Conservation (phyloP, 2,797 vertebrate genomes). For the Psittacula derbiana region DNA sequence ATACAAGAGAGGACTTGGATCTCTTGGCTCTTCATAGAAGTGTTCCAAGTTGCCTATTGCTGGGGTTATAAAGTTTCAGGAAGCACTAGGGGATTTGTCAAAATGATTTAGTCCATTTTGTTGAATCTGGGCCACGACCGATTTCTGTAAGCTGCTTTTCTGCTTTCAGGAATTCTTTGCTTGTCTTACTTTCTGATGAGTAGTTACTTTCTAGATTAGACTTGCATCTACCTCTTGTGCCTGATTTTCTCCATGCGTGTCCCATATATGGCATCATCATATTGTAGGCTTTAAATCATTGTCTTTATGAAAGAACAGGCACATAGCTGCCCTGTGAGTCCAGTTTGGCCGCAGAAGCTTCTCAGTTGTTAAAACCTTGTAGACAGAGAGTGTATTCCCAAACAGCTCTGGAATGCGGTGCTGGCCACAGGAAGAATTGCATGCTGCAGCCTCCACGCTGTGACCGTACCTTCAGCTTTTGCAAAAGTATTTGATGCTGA, state of each 20-base stretch:
- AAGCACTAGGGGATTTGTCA: conserved; percentile 26
- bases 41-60: conserved; percentile 61
- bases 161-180: conserved; percentile 51
- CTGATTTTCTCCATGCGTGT: neutral
- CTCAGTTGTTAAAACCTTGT: neutral
- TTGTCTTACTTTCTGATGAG: neutral
- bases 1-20: conserved; percentile 54
- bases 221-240: neutral
- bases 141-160: conserved; percentile 12
- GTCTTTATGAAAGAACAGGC: neutral
- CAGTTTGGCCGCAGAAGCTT: neutral
- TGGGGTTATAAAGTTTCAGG: neutral
- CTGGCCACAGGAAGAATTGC: neutral
- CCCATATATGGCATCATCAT: neutral
- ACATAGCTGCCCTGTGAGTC: neutral
- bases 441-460: neutral
- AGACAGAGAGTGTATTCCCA: neutral
- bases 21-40: conserved; percentile 48
- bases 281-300: neutral
- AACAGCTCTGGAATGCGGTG: neutral
- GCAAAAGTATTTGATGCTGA: neutral
- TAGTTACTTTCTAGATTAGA: conserved; percentile 21
- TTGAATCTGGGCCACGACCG: conserved; percentile 12
- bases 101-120: conserved; percentile 15
- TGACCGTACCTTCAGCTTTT: neutral